These are phyloP conservation scores for Tachuris rubrigastra DNA, from an alignment of 2,113 vertebrate genomes.

Conservation along the genomic window DNA sequence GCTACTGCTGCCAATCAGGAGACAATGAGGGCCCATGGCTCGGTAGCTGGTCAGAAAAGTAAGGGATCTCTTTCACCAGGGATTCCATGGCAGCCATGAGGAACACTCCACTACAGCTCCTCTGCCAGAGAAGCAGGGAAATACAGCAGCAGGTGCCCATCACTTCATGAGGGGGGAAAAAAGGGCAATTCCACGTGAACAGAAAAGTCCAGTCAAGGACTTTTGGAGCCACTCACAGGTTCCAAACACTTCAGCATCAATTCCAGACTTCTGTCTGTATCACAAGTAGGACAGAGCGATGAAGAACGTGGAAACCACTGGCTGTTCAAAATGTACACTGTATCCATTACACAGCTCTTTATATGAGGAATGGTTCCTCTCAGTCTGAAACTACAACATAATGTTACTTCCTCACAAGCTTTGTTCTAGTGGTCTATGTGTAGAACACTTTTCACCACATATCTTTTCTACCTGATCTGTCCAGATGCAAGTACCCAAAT, in stretches of 20 bases:
- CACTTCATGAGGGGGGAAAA: not conserved
- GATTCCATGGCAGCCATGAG: not conserved
- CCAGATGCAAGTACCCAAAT: not conserved
- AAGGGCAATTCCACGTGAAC: not conserved
- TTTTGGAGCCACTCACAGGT: not conserved
- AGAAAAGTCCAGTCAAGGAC: not conserved
- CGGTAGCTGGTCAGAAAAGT: not conserved
- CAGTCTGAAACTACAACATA: not conserved
- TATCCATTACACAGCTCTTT: rapidly evolving
- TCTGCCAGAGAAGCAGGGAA: not conserved
- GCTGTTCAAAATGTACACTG: not conserved
- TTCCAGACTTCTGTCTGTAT: not conserved
- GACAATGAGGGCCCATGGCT: not conserved
- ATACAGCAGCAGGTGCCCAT: not conserved
- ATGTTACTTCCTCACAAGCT: not conserved
- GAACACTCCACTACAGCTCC: not conserved
- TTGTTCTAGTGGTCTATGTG: not conserved
- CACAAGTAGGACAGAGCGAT: rapidly evolving
- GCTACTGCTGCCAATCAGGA: not conserved
- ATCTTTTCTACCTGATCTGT: not conserved
- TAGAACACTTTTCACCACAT: not conserved
- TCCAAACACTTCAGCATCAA: not conserved
- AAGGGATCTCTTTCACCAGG: not conserved
- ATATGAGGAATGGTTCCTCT: not conserved
- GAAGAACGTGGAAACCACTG: not conserved